Evolutionary conservation across 2,888 invertebrate species (phyloP), one percentile per base, ranked within the genome.

Genomic region (Bibio marci): DNA sequence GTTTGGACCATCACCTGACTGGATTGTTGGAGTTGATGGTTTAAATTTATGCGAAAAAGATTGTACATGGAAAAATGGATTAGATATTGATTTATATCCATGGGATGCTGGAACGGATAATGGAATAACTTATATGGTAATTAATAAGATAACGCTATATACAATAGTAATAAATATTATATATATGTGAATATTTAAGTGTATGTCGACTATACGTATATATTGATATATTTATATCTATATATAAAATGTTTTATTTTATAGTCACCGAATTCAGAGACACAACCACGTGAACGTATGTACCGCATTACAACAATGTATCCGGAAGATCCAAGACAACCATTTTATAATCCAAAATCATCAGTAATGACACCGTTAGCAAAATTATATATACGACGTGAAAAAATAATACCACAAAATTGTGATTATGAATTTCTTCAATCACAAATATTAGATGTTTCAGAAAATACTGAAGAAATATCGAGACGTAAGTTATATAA

Each of bases 1-100:
- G 86, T 78, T 86, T 52, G 83, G 91, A 2, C 97, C 97, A 0
- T 90, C 92, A 11, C 97, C 97, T 0, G 97, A 98, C 65, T 98
- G 97, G 97, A 83, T 94, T 49, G 86, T 94, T 32, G 97, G 97
- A 0, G 77, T 97, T 26, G 85, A 73, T 41, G 80, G 83, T 0
- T 62, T 94, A 39, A 81, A 95, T 54, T 69, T 98, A 8, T 98
- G 98, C 55, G 69, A 76, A 42, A 63, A 69, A 43, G 86, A 95
- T 62, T 92, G 97, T 57, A 72, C 85, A 1, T 98, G 98, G 98
- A 70, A 75, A n/a, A 80, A 82, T 48, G 70, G 77, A 41, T 66
- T 81, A 50, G 73, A 75, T 30, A 67, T 95, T 31, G 88, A 94
- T 62, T 66, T 98, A 25, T 83, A 74, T 55, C 94, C 95, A 0